Conservation (phyloP, 1,140 invertebrate genomes). For the Drosophila nigrodunni region DNA sequence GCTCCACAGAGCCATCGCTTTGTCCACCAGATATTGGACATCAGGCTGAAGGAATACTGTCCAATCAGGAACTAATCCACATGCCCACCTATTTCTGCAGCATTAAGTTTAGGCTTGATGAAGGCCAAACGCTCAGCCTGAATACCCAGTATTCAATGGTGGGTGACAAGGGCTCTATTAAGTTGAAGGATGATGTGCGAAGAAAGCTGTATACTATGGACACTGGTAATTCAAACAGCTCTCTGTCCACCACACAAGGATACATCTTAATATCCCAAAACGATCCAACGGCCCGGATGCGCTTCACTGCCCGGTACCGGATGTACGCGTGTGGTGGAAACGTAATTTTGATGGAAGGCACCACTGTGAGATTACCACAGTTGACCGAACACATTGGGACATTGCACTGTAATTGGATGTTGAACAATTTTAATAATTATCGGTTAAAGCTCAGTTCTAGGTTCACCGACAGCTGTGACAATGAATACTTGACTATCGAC, state of each 20-base stretch:
- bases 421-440: constrained; percentile 22
- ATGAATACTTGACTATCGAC: constrained; percentile 56
- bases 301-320: constrained; percentile 48
- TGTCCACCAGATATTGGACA: constrained; percentile 66
- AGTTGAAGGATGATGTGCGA: constrained; percentile 36
- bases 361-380: constrained; percentile 29
- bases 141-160: constrained; percentile 31
- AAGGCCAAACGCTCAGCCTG: constrained; percentile 57
- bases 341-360: constrained; percentile 31
- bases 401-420: constrained; percentile 61
- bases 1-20: constrained; percentile 38
- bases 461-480: constrained; percentile 64
- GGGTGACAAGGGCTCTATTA: constrained; percentile 6
- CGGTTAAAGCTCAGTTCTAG: constrained; percentile 49
- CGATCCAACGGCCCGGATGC: neutral
- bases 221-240: constrained; percentile 34
- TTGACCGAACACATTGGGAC: constrained; percentile 26
- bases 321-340: constrained; percentile 61
- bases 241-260: constrained; percentile 36
- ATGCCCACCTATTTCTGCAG: constrained; percentile 52
- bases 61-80: constrained; percentile 28
- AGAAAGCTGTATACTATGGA: neutral
- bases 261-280: constrained; percentile 31
- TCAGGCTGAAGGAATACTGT: constrained; percentile 37
- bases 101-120: constrained; percentile 32